Evolutionary conservation across 1,140 invertebrate species (phyloP), one percentile per base, ranked within the genome.

Genomic region (Drosophila kepulauana): DNA sequence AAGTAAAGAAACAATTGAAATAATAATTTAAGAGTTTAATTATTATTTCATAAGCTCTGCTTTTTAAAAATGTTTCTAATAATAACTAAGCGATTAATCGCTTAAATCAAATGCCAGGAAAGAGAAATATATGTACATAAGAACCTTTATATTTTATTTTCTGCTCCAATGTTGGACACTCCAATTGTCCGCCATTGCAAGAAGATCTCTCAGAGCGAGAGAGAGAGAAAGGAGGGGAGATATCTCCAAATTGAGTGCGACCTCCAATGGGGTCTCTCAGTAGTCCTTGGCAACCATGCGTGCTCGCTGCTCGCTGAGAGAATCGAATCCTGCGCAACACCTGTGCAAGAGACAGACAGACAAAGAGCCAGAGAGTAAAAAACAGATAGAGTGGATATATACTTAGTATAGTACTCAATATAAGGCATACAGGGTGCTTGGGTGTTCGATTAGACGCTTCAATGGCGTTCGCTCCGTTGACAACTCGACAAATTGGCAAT

Each of bases 401-500:
- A n/a, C n/a, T n/a, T n/a, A 11, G 48, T 8, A 33, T 7, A 8
- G 33, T 33, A 33, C 33, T 8, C 33, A 25, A 28, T 11, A 30
- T 59, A 66, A 66, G 48, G n/a, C n/a, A 35, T 59, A 66, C 70
- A 77, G 66, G 75, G 82, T 78, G 81, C 25, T 48, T 71, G 80
- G 75, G 82, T 78, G 81, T 28, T 48, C 75, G 80, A 73, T 82
- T 87, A 78, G 80, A 80, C 85, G 85, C 80, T 84, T 88, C 63
- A 75, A 78, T 84, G 78, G 67, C 52, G 35, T 38, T 38, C 2
- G 7, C 10, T 13, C 10, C 35, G 62, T 52, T 63, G 66, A 69
- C 58, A 56, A 57, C 52, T 63, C 69, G 63, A 68, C 70, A 77
- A 59, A 61, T 59, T 65, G 59, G 45, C 73, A 58, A 48, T 52